phyloP scores from a whole-genome alignment of 2,888 invertebrate genomes.

The Tipula unca region DNA sequence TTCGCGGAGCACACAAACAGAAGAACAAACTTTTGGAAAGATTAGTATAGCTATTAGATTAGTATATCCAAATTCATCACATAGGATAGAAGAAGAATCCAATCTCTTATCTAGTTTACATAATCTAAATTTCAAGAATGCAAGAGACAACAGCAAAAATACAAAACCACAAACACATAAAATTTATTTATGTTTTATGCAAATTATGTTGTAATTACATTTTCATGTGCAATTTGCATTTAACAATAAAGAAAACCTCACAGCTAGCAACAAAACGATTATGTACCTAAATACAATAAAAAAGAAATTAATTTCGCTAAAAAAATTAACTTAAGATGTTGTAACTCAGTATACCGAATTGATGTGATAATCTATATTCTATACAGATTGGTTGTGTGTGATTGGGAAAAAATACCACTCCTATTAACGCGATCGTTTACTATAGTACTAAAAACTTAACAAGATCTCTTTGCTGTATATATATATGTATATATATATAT shows the following conservation, averaged over 20 bases:
- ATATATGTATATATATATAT: no score
- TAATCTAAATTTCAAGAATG: neutral
- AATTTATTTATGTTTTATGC: neutral
- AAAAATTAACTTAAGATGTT: neutral
- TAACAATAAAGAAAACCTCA: no score
- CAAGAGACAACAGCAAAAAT: no score
- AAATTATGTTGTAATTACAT: neutral
- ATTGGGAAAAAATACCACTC: neutral
- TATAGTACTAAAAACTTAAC: neutral
- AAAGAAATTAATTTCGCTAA: neutral
- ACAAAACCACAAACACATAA: neutral
- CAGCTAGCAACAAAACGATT: neutral
- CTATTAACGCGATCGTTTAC: neutral
- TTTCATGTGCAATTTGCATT: neutral
- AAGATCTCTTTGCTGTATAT: neutral
- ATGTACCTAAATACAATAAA: neutral
- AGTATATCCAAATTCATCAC: neutral
- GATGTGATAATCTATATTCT: no score
- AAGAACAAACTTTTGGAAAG: no score
- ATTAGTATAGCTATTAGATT: no score
- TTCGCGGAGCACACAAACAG: no score
- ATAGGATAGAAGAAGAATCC: neutral
- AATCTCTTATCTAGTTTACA: neutral
- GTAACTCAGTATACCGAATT: neutral
- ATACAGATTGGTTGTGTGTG: no score